phyloP scores from a whole-genome alignment of 2,113 vertebrate species.

The Puma concolor region DNA sequence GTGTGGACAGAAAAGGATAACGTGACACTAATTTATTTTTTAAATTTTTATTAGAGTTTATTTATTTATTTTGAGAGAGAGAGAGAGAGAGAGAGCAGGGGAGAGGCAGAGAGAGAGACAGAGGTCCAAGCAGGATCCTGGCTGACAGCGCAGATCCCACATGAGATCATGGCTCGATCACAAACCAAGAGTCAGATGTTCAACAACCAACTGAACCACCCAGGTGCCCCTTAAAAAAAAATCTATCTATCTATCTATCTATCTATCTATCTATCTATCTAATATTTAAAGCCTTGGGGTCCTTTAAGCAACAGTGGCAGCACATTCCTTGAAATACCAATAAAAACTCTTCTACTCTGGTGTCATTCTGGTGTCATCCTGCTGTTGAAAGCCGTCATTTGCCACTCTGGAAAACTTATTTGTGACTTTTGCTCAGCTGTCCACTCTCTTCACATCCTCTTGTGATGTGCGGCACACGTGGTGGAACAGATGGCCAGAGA shows the following conservation, averaged over 20 bases:
- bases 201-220: no score
- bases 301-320: background rate
- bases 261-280: no score
- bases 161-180: no score
- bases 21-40: background rate
- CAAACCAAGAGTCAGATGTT: no score
- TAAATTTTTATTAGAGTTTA: no score
- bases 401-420: background rate
- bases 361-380: background rate
- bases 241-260: no score
- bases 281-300: background rate
- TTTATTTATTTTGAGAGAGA: no score
- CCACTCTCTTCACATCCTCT: constrained; percentile 9
- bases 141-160: no score
- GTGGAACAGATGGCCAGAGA: constrained; percentile 72
- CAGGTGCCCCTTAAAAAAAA: no score
- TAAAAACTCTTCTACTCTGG: background rate
- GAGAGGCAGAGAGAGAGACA: no score
- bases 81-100: no score
- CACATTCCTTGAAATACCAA: background rate
- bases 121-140: no score
- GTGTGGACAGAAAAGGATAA: background rate
- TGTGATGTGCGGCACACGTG: constrained; percentile 45
- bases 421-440: background rate
- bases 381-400: background rate